Evolutionary conservation across 2,888 invertebrate genomes (phyloP).

Genomic region (Esperia sulphurella): DNA sequence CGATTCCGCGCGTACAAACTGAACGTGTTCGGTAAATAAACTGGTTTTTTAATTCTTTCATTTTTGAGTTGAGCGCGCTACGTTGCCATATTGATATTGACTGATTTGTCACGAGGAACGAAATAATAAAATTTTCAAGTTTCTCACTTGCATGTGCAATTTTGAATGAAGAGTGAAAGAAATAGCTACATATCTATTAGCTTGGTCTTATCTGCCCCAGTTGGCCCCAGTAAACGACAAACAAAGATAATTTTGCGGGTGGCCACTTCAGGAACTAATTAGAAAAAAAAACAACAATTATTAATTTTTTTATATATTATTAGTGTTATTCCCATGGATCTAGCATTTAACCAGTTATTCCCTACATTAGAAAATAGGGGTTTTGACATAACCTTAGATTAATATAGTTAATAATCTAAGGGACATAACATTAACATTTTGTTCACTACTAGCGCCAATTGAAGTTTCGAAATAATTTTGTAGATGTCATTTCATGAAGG

Average conservation of each 20-base stretch:
- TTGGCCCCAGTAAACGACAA: neutral
- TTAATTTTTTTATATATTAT: no score
- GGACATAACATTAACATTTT: neutral
- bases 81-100: neutral
- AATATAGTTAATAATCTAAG: no score
- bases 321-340: no score
- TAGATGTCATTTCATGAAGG: no score
- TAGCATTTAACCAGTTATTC: no score
- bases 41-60: conserved; percentile 66
- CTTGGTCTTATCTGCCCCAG: neutral
- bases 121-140: neutral
- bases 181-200: neutral
- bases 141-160: neutral
- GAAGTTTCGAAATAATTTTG: no score
- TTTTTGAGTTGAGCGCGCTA: conserved; percentile 17
- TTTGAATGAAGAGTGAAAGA: neutral
- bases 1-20: conserved; percentile 29
- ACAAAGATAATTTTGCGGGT: neutral
- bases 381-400: no score
- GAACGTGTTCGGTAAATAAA: conserved; percentile 66
- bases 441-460: neutral
- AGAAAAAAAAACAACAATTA: no score
- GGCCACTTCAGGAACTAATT: neutral
- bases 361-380: no score
- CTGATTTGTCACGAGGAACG: neutral